Evolutionary conservation across 1,140 invertebrate genomes (phyloP), one percentile per base, ranked within the genome.

Genomic region (Drosophila sturtevanti): DNA sequence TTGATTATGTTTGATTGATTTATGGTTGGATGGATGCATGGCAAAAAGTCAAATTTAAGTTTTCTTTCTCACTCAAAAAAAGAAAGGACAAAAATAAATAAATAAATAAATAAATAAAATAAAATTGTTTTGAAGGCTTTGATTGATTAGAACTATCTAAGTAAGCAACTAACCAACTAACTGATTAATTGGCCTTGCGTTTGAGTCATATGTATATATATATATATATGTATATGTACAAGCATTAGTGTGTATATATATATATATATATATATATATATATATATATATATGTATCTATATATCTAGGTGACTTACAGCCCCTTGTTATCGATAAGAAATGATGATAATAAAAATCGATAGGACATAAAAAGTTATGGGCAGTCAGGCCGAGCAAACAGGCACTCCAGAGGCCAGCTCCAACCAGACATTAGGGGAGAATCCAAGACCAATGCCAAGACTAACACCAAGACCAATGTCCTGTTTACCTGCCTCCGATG

Each of bases 1-100:
- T 85, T 64, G 77, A 59, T 69, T 72, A 38, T 18, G 7, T 35
- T 27, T 63, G 62, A 72, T 72, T 67, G 65, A 68, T 72, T 77
- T 72, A 72, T 78, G 63, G 63, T 72, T 77, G 52, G 44, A 55
- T 54, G 63, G 58, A 37, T 34, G 22, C 27, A 31, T 12, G 24
- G 60, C 37, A 10, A 12, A 48, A 67, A 61, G 67, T 77, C 64
- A 68, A 60, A 64, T 77, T 77, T 65, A 62, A 77, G 56, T 38
- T 59, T 59, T 31, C 27, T 31, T n/a, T n/a, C 27, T 31, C 27
- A 2, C 51, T 44, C 9, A 44, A 44, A 44, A 44, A 21, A 48
- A 48, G 14, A 44, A 44, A 16, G 16, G 6, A 41, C 3, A 41
- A n/a, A 38, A 6, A 4, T 7, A 5, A 16, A 21, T 44, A 44